These are phyloP conservation scores for Syngnathus typhle DNA, from an alignment of 2,113 vertebrate species.

Conservation along the genomic window DNA sequence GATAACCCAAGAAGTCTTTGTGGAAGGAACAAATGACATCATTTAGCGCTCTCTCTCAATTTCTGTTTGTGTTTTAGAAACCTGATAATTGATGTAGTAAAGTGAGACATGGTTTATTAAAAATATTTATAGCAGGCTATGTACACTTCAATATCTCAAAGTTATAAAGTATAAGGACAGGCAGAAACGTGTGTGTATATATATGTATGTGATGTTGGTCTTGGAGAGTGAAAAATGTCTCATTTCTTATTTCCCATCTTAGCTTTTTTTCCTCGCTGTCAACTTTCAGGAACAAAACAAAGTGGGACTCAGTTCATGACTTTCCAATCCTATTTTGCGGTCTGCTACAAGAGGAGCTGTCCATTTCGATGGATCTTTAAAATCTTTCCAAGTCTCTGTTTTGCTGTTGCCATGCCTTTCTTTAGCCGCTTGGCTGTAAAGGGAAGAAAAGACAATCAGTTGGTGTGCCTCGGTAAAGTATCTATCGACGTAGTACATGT, in stretches of 20 bases:
- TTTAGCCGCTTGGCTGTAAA: conserved; percentile 92
- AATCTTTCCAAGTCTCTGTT: conserved; percentile 99
- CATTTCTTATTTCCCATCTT: conserved; percentile 40
- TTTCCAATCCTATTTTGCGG: conserved; percentile 60
- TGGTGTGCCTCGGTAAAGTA: background rate
- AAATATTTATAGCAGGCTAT: conserved; percentile 91
- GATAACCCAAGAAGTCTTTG: background rate
- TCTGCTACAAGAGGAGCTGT: conserved; percentile 90
- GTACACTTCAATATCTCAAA: conserved; percentile 88
- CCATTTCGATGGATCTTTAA: conserved; percentile 99
- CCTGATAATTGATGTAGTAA: conserved; percentile 78
- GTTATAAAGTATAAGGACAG: conserved; percentile 82
- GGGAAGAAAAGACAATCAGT: conserved; percentile 18
- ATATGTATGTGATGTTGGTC: conserved; percentile 70
- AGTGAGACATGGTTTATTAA: conserved; percentile 79
- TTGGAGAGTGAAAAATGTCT: conserved; percentile 69
- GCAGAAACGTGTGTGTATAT: conserved; percentile 74
- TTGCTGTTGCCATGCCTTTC: conserved; percentile 99
- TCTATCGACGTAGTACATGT: background rate
- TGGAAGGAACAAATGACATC: background rate
- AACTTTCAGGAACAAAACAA: conserved; percentile 42
- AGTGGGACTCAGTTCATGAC: conserved; percentile 52
- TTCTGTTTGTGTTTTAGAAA: conserved; percentile 68
- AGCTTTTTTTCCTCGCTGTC: conserved; percentile 17
- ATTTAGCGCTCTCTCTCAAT: conserved; percentile 12